Conservation (phyloP, 2,888 invertebrate genomes). For the Lypha dubia region DNA sequence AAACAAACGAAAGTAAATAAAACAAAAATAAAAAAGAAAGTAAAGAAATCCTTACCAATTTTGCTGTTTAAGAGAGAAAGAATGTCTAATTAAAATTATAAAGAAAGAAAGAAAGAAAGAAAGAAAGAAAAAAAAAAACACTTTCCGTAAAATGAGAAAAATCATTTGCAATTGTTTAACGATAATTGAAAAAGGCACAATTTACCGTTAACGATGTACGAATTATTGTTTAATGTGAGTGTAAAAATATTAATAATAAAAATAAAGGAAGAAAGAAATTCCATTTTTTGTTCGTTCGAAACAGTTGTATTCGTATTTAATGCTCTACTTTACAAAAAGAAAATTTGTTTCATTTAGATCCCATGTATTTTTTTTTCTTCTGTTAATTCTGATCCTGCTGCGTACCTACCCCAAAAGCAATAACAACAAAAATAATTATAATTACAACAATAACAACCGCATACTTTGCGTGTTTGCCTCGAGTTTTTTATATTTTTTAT, state of each 20-base stretch:
- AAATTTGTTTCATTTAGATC: conserved; percentile 40
- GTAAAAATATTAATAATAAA: conserved; percentile 9
- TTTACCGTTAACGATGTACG: not conserved
- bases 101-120: no score
- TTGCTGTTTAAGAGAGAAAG: conserved; percentile 13
- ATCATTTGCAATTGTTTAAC: conserved; percentile 33
- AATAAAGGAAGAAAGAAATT: no score
- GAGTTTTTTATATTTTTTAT: conserved; percentile 10
- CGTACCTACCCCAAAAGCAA: conserved; percentile 26
- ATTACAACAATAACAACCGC: conserved; percentile 47
- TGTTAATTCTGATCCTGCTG: conserved; percentile 49
- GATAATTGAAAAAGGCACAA: not conserved
- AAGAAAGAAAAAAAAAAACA: no score
- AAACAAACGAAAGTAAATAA: conserved; percentile 32
- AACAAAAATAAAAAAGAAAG: no score
- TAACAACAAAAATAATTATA: conserved; percentile 33
- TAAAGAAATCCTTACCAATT: no score
- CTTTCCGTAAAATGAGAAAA: conserved; percentile 22
- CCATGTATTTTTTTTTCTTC: no score
- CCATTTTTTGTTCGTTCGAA: not conserved
- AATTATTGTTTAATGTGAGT: not conserved
- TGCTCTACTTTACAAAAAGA: conserved; percentile 24
- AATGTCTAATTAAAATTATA: conserved; percentile 37
- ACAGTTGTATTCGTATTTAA: not conserved
- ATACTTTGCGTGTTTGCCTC: conserved; percentile 55